These are phyloP conservation scores for Merops nubicus DNA, from an alignment of 2,113 vertebrate genomes.

Conservation along the genomic window DNA sequence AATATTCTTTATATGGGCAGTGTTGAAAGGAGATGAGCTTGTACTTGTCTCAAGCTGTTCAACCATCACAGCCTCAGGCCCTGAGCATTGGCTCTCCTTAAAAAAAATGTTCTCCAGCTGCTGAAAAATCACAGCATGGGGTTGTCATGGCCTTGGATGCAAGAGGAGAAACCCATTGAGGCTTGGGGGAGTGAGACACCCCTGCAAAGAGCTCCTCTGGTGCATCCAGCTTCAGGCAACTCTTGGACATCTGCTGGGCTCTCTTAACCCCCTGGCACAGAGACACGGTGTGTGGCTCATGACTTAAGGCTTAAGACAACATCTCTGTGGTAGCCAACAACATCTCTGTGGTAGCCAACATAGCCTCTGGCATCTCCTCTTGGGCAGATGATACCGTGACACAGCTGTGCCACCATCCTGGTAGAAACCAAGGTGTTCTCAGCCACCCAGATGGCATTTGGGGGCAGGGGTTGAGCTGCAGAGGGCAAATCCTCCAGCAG, in stretches of 20 bases:
- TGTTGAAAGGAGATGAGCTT: neutral
- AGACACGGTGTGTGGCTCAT: neutral
- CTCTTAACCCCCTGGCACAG: neutral
- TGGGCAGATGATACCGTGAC: neutral
- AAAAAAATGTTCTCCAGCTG: neutral
- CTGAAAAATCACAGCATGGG: neutral
- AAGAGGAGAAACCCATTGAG: neutral
- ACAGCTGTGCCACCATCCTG: neutral
- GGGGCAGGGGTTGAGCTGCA: neutral
- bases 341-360: fast-evolving
- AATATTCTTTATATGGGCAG: fast-evolving
- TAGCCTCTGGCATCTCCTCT: neutral
- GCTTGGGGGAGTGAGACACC: neutral
- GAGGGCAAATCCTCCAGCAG: neutral
- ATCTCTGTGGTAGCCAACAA: fast-evolving
- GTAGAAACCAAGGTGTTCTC: neutral
- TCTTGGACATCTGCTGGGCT: neutral
- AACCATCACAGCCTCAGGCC: neutral
- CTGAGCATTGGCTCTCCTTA: neutral
- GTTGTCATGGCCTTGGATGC: neutral
- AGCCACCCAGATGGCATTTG: fast-evolving
- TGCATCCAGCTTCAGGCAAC: neutral
- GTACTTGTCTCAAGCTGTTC: neutral
- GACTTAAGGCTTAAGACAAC: neutral
- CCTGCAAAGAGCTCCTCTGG: neutral